Base-by-base conservation (phyloP, 2,888 invertebrate genomes). In the Tryphoninae sp. region DNA sequence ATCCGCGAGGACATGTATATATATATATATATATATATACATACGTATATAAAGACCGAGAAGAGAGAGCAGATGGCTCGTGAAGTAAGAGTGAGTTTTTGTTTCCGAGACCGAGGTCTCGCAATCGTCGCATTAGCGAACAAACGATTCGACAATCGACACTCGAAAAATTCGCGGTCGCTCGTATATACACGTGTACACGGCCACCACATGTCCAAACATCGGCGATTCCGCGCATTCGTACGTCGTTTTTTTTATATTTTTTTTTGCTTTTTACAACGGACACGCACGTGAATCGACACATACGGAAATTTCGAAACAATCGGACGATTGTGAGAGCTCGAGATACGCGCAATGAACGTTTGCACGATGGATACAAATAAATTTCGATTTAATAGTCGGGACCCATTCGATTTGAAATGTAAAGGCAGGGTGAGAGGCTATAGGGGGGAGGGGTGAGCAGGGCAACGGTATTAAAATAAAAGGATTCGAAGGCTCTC, bases 91-190 rank as follows among this genome's bases (percentile, higher is more conserved):
- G 74, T 74, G 86, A 88, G 90, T 90, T 91, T 91, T 92, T 91
- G 90, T 92, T 91, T 91, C 33, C 90, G 89, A 91, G 89, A 87
- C 88, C 87, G 84, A 87, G 87, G 73, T 87, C 87, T 79, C 89
- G 89, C 91, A 91, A 91, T 91, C 90, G 91, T 88, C 89, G 90
- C 90, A 91, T 91, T 91, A 91, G 84, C 88, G 87, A 89, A 91
- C 90, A 91, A 91, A 90, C 89, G 89, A 88, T 86, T 89, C 89
- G 88, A 89, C 89, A 89, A 90, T 89, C 88, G 87, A 81, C 85
- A 84, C 88, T 87, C 86, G 85, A 85, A 83, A 77, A 82, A 83
- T 84, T 62, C 83, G 80, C 82, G 67, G 49, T 67, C 49, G 33
- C 33, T 42, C 13, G 8, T n/a, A 65, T 33, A 61, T 33, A 13